Conservation (phyloP, 2,113 vertebrate genomes). For the Apteryx mantelli region DNA sequence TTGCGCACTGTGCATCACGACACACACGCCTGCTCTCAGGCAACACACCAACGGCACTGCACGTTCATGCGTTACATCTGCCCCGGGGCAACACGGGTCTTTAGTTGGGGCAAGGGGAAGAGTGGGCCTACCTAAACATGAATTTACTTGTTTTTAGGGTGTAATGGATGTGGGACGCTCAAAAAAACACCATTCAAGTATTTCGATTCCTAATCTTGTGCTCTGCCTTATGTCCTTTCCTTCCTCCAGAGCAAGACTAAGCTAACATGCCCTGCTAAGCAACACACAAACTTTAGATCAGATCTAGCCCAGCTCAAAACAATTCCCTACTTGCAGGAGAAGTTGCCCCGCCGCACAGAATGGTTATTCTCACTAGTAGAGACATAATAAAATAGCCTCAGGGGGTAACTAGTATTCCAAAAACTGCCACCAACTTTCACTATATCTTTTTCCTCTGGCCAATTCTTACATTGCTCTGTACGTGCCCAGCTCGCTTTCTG, state of each 20-base stretch:
- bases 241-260: neutral
- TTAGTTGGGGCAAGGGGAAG: neutral
- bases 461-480: neutral
- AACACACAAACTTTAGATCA: neutral
- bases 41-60: neutral
- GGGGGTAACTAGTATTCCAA: neutral
- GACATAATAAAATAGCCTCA: neutral
- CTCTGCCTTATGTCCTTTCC: neutral
- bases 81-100: neutral
- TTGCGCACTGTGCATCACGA: neutral
- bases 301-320: neutral
- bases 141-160: neutral
- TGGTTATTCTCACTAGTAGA: neutral
- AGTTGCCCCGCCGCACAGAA: neutral
- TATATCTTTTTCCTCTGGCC: neutral
- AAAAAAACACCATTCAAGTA: neutral
- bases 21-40: neutral
- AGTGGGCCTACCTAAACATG: neutral
- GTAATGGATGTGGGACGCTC: accelerated
- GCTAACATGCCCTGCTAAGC: neutral
- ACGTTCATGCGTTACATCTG: neutral
- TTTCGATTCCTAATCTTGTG: neutral
- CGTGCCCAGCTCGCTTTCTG: neutral
- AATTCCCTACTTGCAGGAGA: neutral
- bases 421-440: constrained; percentile 2